Conservation (phyloP, 2,888 invertebrate genomes). For the Dendrolimus houi region DNA sequence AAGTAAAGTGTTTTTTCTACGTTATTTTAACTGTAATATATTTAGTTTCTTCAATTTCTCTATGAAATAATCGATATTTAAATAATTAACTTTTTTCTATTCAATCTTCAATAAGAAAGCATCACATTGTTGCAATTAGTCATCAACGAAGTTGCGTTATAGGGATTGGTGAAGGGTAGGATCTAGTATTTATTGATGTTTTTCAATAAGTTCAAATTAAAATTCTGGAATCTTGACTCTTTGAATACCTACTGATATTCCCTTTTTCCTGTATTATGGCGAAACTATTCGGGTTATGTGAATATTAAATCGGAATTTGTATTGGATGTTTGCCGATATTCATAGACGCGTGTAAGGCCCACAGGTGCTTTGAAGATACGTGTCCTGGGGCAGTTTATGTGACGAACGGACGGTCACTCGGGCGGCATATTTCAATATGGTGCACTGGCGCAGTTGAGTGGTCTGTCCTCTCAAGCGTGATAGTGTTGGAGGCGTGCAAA, state of each 20-base stretch:
- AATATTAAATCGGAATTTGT: conserved; percentile 34
- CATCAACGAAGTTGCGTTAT: conserved; percentile 18
- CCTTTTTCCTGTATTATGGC: not conserved
- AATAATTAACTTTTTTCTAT: no score
- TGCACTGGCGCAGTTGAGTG: conserved; percentile 44
- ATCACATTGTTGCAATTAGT: not conserved
- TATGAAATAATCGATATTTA: no score
- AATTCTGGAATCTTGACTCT: no score
- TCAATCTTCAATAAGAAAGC: no score
- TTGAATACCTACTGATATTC: not conserved
- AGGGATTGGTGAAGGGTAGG: conserved; percentile 31
- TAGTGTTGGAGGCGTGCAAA: conserved; percentile 39
- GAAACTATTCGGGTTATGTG: conserved; percentile 10
- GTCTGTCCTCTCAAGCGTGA: conserved; percentile 41
- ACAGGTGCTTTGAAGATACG: conserved; percentile 45
- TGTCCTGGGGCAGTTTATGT: conserved; percentile 51
- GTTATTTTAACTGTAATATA: no score
- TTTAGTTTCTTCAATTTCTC: no score
- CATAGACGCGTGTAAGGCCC: conserved; percentile 47
- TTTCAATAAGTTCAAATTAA: not conserved
- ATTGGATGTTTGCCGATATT: conserved; percentile 44
- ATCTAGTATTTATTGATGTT: not conserved
- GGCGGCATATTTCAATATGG: conserved; percentile 66
- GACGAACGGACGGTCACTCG: conserved; percentile 51
- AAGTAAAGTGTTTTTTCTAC: no score